Base-by-base conservation (phyloP, 2,888 invertebrate genomes). In the Cancer borealis region DNA sequence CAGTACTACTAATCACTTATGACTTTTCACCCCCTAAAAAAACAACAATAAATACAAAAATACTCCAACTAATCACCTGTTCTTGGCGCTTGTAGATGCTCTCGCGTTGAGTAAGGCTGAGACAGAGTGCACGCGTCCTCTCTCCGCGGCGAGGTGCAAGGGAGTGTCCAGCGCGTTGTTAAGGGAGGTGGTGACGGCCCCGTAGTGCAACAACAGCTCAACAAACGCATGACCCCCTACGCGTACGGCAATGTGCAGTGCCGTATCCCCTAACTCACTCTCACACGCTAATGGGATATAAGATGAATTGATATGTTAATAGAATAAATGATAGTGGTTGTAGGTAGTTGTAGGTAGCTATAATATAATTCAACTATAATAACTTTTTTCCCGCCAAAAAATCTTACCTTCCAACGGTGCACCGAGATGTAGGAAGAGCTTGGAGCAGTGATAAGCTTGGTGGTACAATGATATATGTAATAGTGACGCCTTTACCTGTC, bases 341-440 rank as follows among this genome's bases (percentile, higher is more conserved):
- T n/a, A n/a, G n/a, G n/a, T n/a, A n/a, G n/a, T n/a, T n/a, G n/a
- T n/a, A n/a, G n/a, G n/a, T n/a, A n/a, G n/a, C n/a, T n/a, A n/a
- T n/a, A n/a, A n/a, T n/a, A n/a, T n/a, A n/a, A n/a, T n/a, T n/a
- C n/a, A n/a, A n/a, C n/a, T n/a, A n/a, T n/a, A n/a, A n/a, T n/a
- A n/a, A n/a, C n/a, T n/a, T n/a, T n/a, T n/a, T n/a, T 84, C n/a
- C 39, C 10, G 5, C 84, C 12, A 1, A 84, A n/a, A 4, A 8
- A 6, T 4, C 92, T 73, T 66, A 95, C 95, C 95, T 84, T 95
- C 95, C 6, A 93, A 92, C 26, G 94, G 87, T 0, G 95, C 95
- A 0, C 95, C 95, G 2, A 95, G 90, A 49, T 95, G 95, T 26
- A 95, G 95, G 14, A 95, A 90, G 26, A 95, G 60, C 92, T 95